These are phyloP conservation scores for Coregonus sp. DNA, from an alignment of 2,797 vertebrate species.

Conservation along the genomic window DNA sequence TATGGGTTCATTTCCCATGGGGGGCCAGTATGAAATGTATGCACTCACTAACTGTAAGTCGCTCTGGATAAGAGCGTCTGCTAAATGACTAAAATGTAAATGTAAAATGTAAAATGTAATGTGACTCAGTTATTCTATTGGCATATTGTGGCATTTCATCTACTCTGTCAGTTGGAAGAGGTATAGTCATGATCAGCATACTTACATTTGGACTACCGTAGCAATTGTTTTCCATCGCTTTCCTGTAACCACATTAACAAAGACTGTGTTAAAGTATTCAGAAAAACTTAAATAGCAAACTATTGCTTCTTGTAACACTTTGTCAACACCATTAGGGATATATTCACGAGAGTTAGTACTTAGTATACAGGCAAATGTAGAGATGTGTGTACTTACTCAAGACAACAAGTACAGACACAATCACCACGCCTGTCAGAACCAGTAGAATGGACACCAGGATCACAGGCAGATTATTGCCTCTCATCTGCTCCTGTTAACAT, in stretches of 20 bases:
- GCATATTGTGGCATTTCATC: background rate
- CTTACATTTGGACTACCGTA: slow-evolving; percentile 51
- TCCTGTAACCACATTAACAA: slow-evolving; percentile 45
- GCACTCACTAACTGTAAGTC: too few relatives aligned
- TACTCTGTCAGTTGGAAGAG: background rate
- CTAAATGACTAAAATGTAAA: too few relatives aligned
- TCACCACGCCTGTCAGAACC: slow-evolving; percentile 19
- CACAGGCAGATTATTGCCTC: background rate
- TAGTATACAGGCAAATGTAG: background rate
- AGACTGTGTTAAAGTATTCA: background rate
- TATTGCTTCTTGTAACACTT: background rate
- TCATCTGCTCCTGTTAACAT: slow-evolving; percentile 7
- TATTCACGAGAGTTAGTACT: background rate
- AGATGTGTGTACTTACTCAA: slow-evolving; percentile 41
- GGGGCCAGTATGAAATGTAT: too few relatives aligned
- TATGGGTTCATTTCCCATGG: too few relatives aligned
- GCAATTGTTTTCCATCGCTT: slow-evolving; percentile 42
- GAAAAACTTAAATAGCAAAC: background rate
- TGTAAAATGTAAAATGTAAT: too few relatives aligned
- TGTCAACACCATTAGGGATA: background rate
- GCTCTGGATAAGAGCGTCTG: too few relatives aligned
- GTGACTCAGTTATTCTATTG: background rate
- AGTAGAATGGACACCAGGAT: slow-evolving; percentile 32
- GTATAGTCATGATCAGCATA: background rate
- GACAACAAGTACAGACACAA: slow-evolving; percentile 15